phyloP scores from a whole-genome alignment of 2,888 invertebrate species.

The Pseudoips prasinana region DNA sequence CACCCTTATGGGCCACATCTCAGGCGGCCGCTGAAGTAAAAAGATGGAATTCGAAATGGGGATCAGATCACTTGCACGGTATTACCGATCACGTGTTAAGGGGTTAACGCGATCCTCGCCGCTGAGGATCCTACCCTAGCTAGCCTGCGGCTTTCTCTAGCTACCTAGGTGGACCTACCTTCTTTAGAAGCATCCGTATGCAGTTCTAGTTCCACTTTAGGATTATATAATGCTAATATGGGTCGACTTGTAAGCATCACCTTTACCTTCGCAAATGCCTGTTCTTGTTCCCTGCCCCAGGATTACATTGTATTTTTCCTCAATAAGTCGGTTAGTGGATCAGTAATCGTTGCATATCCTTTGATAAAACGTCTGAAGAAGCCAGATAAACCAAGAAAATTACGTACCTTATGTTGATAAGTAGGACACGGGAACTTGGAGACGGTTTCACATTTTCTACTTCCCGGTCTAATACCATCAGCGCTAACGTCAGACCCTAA shows the following conservation, averaged over 20 bases:
- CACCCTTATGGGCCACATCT: too few species aligned
- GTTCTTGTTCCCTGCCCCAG: not conserved
- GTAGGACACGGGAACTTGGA: conserved; percentile 4
- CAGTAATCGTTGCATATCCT: not conserved
- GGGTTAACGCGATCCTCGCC: too few species aligned
- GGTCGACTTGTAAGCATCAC: not conserved
- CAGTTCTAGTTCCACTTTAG: not conserved
- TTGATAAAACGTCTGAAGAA: conserved; percentile 2
- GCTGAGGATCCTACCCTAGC: too few species aligned
- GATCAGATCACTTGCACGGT: too few species aligned
- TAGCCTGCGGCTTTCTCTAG: too few species aligned
- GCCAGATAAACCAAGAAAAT: conserved; percentile 3
- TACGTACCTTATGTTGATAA: conserved; percentile 3
- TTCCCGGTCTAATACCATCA: conserved; percentile 10
- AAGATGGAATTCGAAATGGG: too few species aligned
- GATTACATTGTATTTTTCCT: not conserved
- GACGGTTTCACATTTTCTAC: conserved; percentile 10
- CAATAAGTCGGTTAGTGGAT: not conserved
- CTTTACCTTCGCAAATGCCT: not conserved
- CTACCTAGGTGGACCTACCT: too few species aligned
- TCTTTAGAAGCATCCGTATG: conserved; percentile 2
- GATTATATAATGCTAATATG: not conserved
- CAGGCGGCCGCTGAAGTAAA: too few species aligned
- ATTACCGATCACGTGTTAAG: too few species aligned
- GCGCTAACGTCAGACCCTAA: conserved; percentile 9